Evolutionary conservation across 2,113 vertebrate species (phyloP), one percentile per base, ranked within the genome.

Genomic region (Mastomys coucha): DNA sequence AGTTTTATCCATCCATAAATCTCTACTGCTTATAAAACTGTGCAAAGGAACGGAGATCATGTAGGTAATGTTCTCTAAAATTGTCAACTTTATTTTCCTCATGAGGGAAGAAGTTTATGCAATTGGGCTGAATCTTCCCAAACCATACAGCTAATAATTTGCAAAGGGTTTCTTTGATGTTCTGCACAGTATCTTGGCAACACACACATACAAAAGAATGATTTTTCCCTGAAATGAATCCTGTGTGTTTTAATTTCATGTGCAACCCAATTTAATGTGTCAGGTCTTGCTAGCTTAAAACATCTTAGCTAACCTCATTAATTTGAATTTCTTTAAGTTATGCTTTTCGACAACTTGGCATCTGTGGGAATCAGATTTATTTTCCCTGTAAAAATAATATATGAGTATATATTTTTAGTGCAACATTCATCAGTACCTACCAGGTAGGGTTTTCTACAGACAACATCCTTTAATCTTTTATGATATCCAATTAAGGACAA

Each of bases 111-210:
- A 70, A 49, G 67, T 95, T 96, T 72, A 93, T 58, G 72, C 90
- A 95, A 93, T 93, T 65, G 65, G 93, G 91, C 5, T 97, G 56
- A 89, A 93, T 96, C 84, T 87, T 24, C 77, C 73, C 17, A 92
- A 96, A 93, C 91, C 88, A 97, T 91, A 82, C 60, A 97, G 60
- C 92, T 95, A 96, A 93, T 91, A 89, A 95, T 53, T 89, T 56
- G 58, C 89, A 95, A 91, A 95, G 49, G 49, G 89, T 78, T 82
- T 82, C 95, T 96, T 96, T 96, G 93, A 97, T 96, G 78, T 97
- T 92, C 67, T 95, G 94, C 96, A 94, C 53, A 96, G 82, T 90
- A 96, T 19, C 75, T 93, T 84, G 60, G 89, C 67, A 94, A 95
- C 28, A 49, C 45, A 78, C 45, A 51, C 28, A 78, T 67, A 93